Evolutionary conservation across 2,113 vertebrate species (phyloP), one percentile per base, ranked within the genome.

Genomic region (Orthonyx spaldingii): DNA sequence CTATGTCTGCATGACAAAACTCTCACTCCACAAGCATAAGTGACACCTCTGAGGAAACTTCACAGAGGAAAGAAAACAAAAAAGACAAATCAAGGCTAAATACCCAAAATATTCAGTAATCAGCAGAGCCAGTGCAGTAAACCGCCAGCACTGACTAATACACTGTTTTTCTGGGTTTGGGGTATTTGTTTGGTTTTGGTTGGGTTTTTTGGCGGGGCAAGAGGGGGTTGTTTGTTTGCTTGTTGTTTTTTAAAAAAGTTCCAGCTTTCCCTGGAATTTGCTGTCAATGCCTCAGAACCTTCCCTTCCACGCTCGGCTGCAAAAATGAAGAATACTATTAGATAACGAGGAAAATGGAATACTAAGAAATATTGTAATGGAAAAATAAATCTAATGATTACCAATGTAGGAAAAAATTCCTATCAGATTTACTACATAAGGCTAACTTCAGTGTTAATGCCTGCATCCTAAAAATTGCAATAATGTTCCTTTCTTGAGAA

Each of bases 121-220:
- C 41, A 37, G 11, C 46, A 77, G 6, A 72, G 15, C 1, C 46
- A 84, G 15, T 16, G 15, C 37, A n/a, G 20, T 41, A 46, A 63
- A 35, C 10, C 49, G 42, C 39, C 59, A 77, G 44, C 44, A 69
- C 18, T 39, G 23, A 71, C 24, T 11, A 10, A 24, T 35, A 32
- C 5, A 79, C 5, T 0, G 0, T 28, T 76, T 47, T 52, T 32
- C 19, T 55, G 53, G 4, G 5, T 63, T 78, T 71, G 18, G 10
- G 7, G 4, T 52, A 46, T 19, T 77, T 37, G 10, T 41, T 27
- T 59, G n/a, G 41, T 9, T 49, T 76, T 49, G 10, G 14, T 10
- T 39, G 6, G 26, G 33, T 27, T n/a, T 5, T 3, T 30, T 8
- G 2, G 7, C 10, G 15, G 9, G 11, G n/a, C n/a, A n/a, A n/a